Conservation (phyloP, 2,113 vertebrate species). For the Notechis scutatus region DNA sequence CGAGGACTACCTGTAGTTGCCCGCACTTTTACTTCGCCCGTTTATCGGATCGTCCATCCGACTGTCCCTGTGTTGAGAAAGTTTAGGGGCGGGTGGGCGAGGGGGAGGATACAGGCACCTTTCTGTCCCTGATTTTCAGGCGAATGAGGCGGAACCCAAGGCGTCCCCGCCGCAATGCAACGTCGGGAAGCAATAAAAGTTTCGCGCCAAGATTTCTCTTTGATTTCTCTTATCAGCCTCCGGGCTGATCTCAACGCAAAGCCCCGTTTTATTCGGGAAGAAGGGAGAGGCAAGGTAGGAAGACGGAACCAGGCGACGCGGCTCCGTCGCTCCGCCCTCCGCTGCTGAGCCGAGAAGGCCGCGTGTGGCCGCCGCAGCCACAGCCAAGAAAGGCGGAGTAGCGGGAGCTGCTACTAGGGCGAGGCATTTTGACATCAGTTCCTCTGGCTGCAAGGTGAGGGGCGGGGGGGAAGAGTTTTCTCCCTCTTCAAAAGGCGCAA, state of each 20-base stretch:
- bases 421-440: slow-evolving; percentile 35
- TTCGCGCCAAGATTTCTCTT: not conserved
- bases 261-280: not conserved
- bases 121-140: not conserved
- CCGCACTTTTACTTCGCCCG: not conserved
- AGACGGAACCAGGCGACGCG: not conserved
- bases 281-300: too few relatives aligned
- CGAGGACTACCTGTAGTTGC: too few relatives aligned
- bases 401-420: slow-evolving; percentile 23
- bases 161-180: not conserved
- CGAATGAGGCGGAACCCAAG: not conserved
- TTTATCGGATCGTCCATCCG: not conserved
- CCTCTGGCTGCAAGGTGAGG: not conserved
- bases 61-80: not conserved
- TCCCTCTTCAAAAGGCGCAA: slow-evolving; percentile 15
- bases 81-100: not conserved
- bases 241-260: not conserved
- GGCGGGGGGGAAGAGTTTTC: not conserved
- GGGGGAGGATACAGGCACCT: not conserved
- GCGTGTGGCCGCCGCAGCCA: not conserved
- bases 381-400: slow-evolving; percentile 24
- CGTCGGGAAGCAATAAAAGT: not conserved
- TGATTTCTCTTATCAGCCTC: not conserved
- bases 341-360: slow-evolving; percentile 8
- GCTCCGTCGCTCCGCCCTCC: not conserved